Conservation (phyloP, 2,888 invertebrate genomes). For the Cryptocheilus praepositus region DNA sequence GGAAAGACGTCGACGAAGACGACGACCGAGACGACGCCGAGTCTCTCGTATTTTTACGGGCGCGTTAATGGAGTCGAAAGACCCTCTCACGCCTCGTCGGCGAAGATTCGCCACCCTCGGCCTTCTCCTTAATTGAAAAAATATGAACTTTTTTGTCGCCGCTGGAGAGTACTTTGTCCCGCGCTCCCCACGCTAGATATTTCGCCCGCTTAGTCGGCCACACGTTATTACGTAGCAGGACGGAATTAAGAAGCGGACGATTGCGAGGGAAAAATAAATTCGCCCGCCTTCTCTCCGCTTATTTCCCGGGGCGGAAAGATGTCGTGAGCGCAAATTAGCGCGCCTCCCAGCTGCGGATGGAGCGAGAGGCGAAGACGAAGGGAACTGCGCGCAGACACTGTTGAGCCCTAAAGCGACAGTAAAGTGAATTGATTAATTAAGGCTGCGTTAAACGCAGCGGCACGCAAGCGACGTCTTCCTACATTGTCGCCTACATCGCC, state of each 20-base stretch:
- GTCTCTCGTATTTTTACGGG: slow-evolving; percentile 62
- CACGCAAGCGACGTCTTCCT: no score
- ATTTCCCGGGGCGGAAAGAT: no score
- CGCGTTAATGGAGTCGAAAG: slow-evolving; percentile 67
- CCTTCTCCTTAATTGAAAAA: slow-evolving; percentile 72
- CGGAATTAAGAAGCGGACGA: not conserved
- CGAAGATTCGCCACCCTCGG: slow-evolving; percentile 52
- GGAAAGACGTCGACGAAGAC: slow-evolving; percentile 5
- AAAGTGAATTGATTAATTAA: no score
- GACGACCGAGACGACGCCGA: slow-evolving; percentile 40
- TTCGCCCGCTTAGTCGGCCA: not conserved
- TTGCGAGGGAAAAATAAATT: slow-evolving; percentile 11
- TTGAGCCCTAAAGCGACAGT: no score
- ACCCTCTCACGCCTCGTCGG: slow-evolving; percentile 51
- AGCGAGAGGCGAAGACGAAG: no score
- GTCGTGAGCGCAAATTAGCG: no score
- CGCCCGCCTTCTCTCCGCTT: not conserved
- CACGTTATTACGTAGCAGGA: not conserved
- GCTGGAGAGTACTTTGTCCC: slow-evolving; percentile 66
- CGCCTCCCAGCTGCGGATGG: no score
- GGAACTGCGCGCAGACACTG: no score
- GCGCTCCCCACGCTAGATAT: slow-evolving; percentile 9
- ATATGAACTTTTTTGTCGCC: slow-evolving; percentile 69
- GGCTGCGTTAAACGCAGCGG: no score
- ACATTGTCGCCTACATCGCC: no score